Percentiles rank a stretch among this genome's conserved stretches.
Conservation (phyloP, 2,888 invertebrate genomes). For the Rotaria macrura region DNA sequence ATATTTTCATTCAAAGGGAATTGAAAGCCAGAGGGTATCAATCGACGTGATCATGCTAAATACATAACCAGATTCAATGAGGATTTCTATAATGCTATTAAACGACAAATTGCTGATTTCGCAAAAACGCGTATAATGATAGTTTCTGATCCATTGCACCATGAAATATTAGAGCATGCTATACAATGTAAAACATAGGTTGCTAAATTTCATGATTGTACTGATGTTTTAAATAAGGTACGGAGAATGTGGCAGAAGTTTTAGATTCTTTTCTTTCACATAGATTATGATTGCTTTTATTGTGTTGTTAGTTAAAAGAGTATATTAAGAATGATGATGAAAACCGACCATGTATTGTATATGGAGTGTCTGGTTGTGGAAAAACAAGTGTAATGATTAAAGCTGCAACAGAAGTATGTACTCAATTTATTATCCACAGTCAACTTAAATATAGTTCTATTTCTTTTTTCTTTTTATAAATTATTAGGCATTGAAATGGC, state of each 20-base stretch:
- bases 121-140: neutral
- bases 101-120: neutral
- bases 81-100: neutral
- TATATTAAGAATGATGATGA: neutral
- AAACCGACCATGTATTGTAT: slow-evolving; percentile 16
- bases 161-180: slow-evolving; percentile 32
- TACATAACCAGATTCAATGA: neutral
- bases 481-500: neutral
- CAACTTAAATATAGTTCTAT: slow-evolving; percentile 32
- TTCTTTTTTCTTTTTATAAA: slow-evolving; percentile 36
- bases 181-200: slow-evolving; percentile 25
- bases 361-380: slow-evolving; percentile 31
- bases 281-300: neutral
- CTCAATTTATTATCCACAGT: slow-evolving; percentile 8
- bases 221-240: slow-evolving; percentile 23
- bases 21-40: neutral
- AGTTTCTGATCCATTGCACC: slow-evolving; percentile 11
- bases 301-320: neutral
- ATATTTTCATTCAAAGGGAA: neutral
- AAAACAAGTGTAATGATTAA: slow-evolving; percentile 27
- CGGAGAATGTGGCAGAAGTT: neutral
- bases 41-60: neutral
- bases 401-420: slow-evolving; percentile 22
- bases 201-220: slow-evolving; percentile 25
- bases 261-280: neutral